Percentiles rank a stretch among this genome's conserved stretches.
phyloP scores from a whole-genome alignment of 2,888 invertebrate genomes.

The Neoscelio sp. region DNA sequence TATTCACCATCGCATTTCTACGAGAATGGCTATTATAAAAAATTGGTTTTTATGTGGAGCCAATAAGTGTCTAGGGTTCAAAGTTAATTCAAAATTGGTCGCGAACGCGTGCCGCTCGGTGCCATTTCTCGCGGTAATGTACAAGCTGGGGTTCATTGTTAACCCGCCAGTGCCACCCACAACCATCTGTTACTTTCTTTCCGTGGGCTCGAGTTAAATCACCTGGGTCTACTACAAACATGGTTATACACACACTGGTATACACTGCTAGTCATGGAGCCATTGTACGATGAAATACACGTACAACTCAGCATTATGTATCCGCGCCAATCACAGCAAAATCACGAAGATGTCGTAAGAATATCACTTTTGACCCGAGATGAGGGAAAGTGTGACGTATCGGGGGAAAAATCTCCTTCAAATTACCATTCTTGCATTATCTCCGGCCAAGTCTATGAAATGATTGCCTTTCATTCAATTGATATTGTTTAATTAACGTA shows the following conservation, averaged over 20 bases:
- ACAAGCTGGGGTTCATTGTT: conserved; percentile 73
- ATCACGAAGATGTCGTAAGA: conserved; percentile 63
- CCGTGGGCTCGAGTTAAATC: conserved; percentile 73
- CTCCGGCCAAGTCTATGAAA: conserved; percentile 4
- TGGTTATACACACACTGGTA: conserved; percentile 37
- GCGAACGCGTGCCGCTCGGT: conserved; percentile 10
- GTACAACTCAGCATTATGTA: conserved; percentile 47
- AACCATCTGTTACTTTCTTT: conserved; percentile 78
- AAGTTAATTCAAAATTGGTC: conserved; percentile 3
- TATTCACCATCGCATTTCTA: no score
- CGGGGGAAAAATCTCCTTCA: conserved; percentile 38
- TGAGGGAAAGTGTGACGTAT: conserved; percentile 63
- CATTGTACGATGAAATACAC: conserved; percentile 45
- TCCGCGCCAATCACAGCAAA: conserved; percentile 57
- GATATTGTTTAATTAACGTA: conserved; percentile 29
- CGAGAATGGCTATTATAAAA: no score
- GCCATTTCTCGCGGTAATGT: conserved; percentile 26
- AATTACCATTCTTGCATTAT: conserved; percentile 32
- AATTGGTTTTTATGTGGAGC: no score
- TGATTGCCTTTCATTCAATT: conserved; percentile 19
- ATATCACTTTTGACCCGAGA: conserved; percentile 62
- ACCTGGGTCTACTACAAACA: conserved; percentile 68
- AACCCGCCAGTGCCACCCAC: conserved; percentile 75
- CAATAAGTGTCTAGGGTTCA: no score
- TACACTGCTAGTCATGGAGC: conserved; percentile 50